Evolutionary conservation across 2,797 vertebrate genomes (phyloP).

Genomic region (Limosa lapponica): DNA sequence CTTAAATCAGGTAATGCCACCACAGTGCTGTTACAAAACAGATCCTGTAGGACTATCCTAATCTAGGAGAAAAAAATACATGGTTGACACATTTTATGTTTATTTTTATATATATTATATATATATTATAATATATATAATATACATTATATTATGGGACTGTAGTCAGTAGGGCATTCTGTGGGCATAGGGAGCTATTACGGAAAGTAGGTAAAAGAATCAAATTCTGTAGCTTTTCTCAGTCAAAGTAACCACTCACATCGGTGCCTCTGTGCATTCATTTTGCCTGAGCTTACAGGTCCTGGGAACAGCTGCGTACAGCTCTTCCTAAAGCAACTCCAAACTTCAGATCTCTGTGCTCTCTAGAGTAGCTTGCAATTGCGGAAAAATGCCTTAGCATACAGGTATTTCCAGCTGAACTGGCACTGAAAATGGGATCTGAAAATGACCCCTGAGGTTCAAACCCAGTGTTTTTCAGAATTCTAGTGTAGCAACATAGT

Average conservation of each 20-base stretch:
- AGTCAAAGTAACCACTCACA: background rate
- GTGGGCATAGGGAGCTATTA: background rate
- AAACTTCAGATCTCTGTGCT: background rate
- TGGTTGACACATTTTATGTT: background rate
- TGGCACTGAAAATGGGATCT: background rate
- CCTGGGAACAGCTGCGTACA: background rate
- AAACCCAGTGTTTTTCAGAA: background rate
- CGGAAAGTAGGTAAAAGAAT: background rate
- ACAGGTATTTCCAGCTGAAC: background rate
- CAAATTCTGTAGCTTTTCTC: background rate
- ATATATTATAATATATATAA: too few relatives aligned
- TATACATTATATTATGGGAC: background rate
- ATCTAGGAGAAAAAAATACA: background rate
- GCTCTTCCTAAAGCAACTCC: background rate
- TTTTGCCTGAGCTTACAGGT: background rate
- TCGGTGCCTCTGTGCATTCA: background rate
- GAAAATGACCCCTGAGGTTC: background rate
- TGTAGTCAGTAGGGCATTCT: background rate
- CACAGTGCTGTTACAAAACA: background rate
- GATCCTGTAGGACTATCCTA: background rate
- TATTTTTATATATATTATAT: too few relatives aligned
- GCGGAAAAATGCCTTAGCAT: background rate
- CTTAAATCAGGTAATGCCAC: slow-evolving; percentile 83
- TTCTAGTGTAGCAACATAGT: background rate
- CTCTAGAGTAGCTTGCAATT: background rate